Evolutionary conservation across 2,113 vertebrate genomes (phyloP).

Genomic region (Fregata magnificens): DNA sequence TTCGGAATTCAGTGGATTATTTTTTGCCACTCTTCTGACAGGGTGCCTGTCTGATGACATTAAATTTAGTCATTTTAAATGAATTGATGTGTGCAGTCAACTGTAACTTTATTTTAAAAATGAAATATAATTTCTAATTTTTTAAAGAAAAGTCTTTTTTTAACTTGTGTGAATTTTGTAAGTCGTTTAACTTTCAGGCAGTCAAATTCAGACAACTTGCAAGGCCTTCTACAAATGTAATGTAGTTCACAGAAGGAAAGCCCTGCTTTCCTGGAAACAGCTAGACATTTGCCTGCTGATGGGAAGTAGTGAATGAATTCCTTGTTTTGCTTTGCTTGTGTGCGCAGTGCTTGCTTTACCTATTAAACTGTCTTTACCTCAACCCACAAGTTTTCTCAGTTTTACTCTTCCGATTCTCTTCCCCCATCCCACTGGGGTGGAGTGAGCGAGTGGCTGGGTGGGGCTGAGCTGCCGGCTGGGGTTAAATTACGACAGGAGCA

Average conservation of each 20-base stretch:
- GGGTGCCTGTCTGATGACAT: neutral
- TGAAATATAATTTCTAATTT: neutral
- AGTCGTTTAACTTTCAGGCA: neutral
- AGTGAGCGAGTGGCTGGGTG: neutral
- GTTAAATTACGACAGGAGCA: neutral
- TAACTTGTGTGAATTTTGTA: neutral
- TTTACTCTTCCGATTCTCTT: neutral
- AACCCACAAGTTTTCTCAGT: neutral
- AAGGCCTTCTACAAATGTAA: neutral
- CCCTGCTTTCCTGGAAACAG: neutral
- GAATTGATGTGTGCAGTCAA: neutral
- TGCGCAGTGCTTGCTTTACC: neutral
- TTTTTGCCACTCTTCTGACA: neutral
- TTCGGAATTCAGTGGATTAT: neutral
- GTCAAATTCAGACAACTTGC: neutral
- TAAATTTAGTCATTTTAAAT: neutral
- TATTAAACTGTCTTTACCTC: neutral
- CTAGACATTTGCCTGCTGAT: neutral
- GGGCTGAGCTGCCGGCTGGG: neutral
- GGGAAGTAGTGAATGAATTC: neutral
- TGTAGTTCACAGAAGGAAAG: neutral
- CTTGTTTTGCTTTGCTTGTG: neutral
- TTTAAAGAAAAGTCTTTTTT: neutral
- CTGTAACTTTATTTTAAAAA: neutral
- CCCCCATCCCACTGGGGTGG: accelerated